Evolutionary conservation across 2,113 vertebrate species (phyloP), one percentile per base, ranked within the genome.

Genomic region (Syrrhaptes paradoxus): DNA sequence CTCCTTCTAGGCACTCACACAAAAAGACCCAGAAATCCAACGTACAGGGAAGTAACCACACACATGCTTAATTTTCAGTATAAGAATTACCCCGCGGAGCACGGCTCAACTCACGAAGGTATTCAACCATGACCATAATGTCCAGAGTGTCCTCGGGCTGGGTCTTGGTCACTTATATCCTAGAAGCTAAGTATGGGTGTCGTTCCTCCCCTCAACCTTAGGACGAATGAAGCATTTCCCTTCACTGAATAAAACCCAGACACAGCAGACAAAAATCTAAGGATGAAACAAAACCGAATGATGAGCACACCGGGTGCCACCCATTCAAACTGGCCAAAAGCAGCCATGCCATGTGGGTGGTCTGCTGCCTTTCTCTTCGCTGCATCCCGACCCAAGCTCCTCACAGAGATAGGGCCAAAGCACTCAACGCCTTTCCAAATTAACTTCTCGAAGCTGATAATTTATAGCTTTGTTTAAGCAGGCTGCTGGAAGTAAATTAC

Each of bases 401-500:
- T 31, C 4, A 22, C 67, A 92, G 43, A 61, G 54, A 76, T 4
- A 1, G 13, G 55, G 73, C 70, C 89, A 85, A 91, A 94, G 45
- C 36, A 78, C 62, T 93, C 87, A 79, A 67, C 67, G 58, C 57
- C 89, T 38, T 91, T 54, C 87, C 73, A 90, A 70, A 72, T 87
- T 38, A 90, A 91, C 82, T 89, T 82, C 81, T 51, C 1, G 0
- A 10, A 61, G 66, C 48, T 75, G 70, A 8, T 71, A 90, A 95
- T 96, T 96, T 91, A 94, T 75, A 87, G 91, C 86, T 96, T 82
- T 92, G 86, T 94, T 95, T 89, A 76, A 91, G 89, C 87, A 95
- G 81, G 66, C 91, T 96, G 87, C 67, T 96, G 85, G 85, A 77
- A 91, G 82, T 80, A 95, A 95, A 96, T 93, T 79, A 85, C 82